Base-by-base conservation (phyloP, 1,140 invertebrate species). In the Ceratina japonica region DNA sequence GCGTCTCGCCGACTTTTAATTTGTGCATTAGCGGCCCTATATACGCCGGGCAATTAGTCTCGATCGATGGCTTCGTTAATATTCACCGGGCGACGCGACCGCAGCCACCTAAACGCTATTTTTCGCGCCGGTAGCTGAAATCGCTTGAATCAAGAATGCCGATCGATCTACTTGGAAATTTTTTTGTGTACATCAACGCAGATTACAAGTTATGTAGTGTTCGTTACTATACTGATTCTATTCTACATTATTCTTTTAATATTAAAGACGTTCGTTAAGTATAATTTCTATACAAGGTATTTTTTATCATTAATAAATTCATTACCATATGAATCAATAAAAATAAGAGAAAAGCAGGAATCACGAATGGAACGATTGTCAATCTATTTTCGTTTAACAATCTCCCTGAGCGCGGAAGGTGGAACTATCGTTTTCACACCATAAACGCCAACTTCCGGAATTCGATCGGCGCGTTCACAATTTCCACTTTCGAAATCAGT, bases 31-130 rank as follows among this genome's bases (percentile, higher is more conserved):
- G 81, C 70, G 65, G 61, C 54, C 81, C 71, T 77, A 56, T 78
- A 79, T 56, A 66, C 75, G 73, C 68, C 59, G 65, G 62, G 65
- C 86, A 89, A 90, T 90, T 90, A 88, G 85, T 81, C 80, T 79
- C 79, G 81, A 81, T 82, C 80, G 75, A 77, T 84, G 72, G 75
- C 69, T 78, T 86, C 83, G 86, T 89, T 85, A 89, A 90, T 88
- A 86, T 86, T 86, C 79, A 80, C 68, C 72, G 62, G 79, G 8
- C 62, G 51, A 61, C 68, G 62, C 61, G 66, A 64, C 58, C 20
- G n/a, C 5, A 49, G 31, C 37, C 64, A 3, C 12, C 61, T 78
- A 64, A 64, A 51, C 77, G 65, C 85, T 86, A 90, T 89, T 87
- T 82, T 64, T 72, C 75, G 61, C 37, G 56, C 27, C 44, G 72